phyloP scores from a whole-genome alignment of 1,140 invertebrate genomes.

The Linepithema humile region DNA sequence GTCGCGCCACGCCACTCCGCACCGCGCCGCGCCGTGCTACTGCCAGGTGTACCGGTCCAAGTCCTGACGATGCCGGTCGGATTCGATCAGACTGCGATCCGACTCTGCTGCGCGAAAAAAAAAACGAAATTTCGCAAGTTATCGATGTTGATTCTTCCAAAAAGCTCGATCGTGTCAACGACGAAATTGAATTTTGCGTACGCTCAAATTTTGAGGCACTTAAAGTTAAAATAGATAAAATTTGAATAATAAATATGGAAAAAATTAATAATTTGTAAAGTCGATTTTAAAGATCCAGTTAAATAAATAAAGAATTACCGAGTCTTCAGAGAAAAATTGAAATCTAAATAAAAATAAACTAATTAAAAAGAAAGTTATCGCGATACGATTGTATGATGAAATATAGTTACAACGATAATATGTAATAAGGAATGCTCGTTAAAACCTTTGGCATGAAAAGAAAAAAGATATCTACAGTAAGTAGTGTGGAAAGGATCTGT shows the following conservation, averaged over 20 bases:
- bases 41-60: constrained; percentile 17
- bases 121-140: not conserved
- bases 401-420: too few species aligned
- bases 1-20: not conserved
- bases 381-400: too few species aligned
- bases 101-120: not conserved
- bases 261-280: too few species aligned
- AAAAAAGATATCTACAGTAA: not conserved
- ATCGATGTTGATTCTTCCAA: not conserved
- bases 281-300: too few species aligned
- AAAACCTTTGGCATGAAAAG: not conserved
- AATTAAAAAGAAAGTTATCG: too few species aligned
- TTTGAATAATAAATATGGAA: too few species aligned
- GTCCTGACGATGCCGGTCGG: not conserved
- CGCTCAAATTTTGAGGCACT: too few species aligned
- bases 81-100: constrained; percentile 12
- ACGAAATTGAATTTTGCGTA: not conserved
- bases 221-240: too few species aligned
- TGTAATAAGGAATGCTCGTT: too few species aligned
- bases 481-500: not conserved
- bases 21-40: not conserved
- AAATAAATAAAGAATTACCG: too few species aligned
- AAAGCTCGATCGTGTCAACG: not conserved
- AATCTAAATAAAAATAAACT: too few species aligned
- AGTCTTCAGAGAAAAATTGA: too few species aligned